Evolutionary conservation across 2,113 vertebrate genomes (phyloP).

Genomic region (Nesogale talazaci): DNA sequence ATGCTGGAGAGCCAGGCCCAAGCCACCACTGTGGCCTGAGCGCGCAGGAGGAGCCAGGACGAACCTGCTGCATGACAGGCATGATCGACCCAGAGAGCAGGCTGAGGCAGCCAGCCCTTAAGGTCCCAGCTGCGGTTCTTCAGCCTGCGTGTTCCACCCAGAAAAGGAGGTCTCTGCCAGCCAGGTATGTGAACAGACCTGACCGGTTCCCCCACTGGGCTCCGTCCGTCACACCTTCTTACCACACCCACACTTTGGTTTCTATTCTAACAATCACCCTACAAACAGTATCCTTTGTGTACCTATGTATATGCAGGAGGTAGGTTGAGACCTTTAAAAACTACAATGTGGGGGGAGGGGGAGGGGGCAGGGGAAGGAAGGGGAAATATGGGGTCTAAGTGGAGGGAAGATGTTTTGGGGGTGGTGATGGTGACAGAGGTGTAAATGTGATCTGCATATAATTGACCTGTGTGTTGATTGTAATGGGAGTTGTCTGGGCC

Average conservation of each 20-base stretch:
- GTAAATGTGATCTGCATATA: no score
- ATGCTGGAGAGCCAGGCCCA: background rate
- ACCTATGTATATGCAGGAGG: no score
- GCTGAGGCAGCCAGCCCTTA: background rate
- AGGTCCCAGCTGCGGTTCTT: background rate
- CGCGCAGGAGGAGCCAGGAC: background rate
- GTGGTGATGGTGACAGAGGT: no score
- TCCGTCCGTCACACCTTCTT: background rate
- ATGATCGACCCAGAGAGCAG: background rate
- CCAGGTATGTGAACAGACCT: background rate
- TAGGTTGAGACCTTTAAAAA: background rate
- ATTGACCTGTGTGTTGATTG: no score
- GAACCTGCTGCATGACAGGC: background rate
- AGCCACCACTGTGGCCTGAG: background rate
- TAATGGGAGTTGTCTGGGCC: no score
- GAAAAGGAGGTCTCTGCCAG: background rate
- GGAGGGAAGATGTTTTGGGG: no score
- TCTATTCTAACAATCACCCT: background rate
- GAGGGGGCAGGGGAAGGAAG: no score
- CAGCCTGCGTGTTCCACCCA: background rate
- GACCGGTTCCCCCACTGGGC: background rate
- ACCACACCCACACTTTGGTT: background rate
- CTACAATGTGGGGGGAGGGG: background rate
- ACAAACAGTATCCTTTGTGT: no score
- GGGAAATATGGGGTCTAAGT: no score